Base-by-base conservation (phyloP, 2,113 vertebrate species). In the Riparia riparia region DNA sequence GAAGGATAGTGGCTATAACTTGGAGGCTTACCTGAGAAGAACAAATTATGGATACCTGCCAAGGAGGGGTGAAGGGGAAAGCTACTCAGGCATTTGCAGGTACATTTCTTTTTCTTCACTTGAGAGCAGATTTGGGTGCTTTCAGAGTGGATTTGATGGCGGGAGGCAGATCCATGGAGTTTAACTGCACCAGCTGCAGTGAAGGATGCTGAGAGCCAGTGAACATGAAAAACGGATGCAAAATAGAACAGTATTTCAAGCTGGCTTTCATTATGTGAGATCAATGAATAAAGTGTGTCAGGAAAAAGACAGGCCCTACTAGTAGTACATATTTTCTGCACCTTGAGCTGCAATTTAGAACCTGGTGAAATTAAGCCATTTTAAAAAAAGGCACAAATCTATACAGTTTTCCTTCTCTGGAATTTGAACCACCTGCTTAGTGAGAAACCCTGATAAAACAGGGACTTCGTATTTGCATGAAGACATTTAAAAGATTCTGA, bases 21-120 rank as follows among this genome's bases (percentile, higher is more conserved):
- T 70, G 80, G 45, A 79, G 39, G 54, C 19, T 85, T 74, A 61
- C 70, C 37, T 71, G 60, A 41, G 71, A 93, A 95, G 58, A 71
- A 65, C 42, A 72, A 85, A 65, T 21, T 50, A 73, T 53, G 42
- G 57, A 18, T 53, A 69, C 26, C 37, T 87, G 49, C 57, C 57
- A 72, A 73, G 81, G 70, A 77, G 22, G 53, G 64, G 32, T 65
- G 70, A 95, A 92, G 53, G 81, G 39, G 68, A 92, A 96, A 92
- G 39, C 47, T 50, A 34, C 82, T 89, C 44, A 56, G 63, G 49
- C 51, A 50, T 74, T 89, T 86, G 42, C 63, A 94, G 56, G 39
- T 74, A 37, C 17, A 3, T 92, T 66, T 70, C 19, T 70, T 94
- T 72, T 87, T 69, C 45, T 92, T 87, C 64, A 28, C 42, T 77